A percentile compares a stretch with the other conserved stretches of the same genome.
Conservation (phyloP, 2,113 vertebrate species). For the Onychorhynchus coronatus region DNA sequence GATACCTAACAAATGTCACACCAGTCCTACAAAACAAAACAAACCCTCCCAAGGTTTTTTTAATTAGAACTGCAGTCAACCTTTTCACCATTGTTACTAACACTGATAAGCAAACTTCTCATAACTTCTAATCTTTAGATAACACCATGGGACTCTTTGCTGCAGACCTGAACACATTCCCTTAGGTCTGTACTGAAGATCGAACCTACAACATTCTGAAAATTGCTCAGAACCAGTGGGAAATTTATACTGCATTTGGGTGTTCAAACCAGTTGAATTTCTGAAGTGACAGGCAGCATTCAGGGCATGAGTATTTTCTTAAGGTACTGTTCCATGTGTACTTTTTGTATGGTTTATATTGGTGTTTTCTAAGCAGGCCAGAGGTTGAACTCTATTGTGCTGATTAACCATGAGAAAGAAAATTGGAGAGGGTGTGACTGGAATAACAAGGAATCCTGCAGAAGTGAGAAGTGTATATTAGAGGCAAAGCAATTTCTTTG, state of each 20-base stretch:
- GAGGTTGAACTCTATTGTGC: background rate
- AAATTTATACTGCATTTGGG: constrained; percentile 4
- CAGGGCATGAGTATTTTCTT: background rate
- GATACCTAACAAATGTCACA: background rate
- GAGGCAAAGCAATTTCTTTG: background rate
- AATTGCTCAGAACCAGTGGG: background rate
- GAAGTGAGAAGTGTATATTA: background rate
- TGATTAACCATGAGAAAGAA: background rate
- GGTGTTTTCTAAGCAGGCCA: background rate
- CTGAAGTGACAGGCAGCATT: background rate
- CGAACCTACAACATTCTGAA: background rate
- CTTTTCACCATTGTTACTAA: background rate
- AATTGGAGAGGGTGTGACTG: background rate
- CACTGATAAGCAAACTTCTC: constrained; percentile 11
- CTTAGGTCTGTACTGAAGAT: background rate
- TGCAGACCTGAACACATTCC: background rate
- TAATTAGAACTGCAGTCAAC: background rate
- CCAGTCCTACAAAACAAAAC: background rate
- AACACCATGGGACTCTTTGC: background rate
- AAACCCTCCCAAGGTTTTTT: background rate
- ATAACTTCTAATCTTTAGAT: background rate
- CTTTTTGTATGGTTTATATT: background rate
- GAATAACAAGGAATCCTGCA: background rate
- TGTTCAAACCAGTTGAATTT: background rate
- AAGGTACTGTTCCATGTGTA: background rate